Percentiles rank a stretch among this genome's conserved stretches.
Conservation (phyloP, 2,113 vertebrate genomes). For the Australoheros scitulus region DNA sequence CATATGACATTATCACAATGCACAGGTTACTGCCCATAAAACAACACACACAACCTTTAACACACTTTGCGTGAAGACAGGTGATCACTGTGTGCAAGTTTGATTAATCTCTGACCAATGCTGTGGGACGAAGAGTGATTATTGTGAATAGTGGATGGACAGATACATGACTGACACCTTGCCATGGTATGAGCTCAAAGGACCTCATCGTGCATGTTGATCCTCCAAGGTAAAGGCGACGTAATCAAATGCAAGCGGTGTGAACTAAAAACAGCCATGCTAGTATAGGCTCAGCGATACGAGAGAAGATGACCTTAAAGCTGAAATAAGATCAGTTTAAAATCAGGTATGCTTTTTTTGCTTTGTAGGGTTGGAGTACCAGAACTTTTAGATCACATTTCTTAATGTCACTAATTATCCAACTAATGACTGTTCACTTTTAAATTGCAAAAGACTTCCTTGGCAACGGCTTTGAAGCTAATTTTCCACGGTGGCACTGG, state of each 20-base stretch:
- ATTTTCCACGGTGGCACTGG: constrained; percentile 9
- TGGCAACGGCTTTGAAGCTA: neutral
- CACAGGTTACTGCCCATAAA: neutral
- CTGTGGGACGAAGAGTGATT: neutral
- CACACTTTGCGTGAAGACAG: neutral
- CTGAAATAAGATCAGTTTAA: no score
- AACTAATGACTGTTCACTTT: neutral
- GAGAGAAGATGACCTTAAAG: no score
- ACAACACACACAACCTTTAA: no score
- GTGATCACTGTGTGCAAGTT: neutral
- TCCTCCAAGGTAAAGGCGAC: no score
- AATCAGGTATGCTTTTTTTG: no score
- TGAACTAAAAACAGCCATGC: neutral
- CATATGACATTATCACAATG: neutral
- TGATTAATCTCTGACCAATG: neutral
- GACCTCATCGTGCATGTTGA: neutral
- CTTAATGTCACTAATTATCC: neutral
- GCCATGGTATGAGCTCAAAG: no score
- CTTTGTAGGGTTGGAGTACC: neutral
- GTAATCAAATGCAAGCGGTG: neutral
- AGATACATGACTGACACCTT: no score
- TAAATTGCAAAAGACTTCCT: constrained; percentile 17
- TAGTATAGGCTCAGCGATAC: neutral
- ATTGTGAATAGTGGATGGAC: no score
- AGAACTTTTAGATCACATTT: neutral